Base-by-base conservation (phyloP, 2,888 invertebrate species). In the Melitaea athalia region DNA sequence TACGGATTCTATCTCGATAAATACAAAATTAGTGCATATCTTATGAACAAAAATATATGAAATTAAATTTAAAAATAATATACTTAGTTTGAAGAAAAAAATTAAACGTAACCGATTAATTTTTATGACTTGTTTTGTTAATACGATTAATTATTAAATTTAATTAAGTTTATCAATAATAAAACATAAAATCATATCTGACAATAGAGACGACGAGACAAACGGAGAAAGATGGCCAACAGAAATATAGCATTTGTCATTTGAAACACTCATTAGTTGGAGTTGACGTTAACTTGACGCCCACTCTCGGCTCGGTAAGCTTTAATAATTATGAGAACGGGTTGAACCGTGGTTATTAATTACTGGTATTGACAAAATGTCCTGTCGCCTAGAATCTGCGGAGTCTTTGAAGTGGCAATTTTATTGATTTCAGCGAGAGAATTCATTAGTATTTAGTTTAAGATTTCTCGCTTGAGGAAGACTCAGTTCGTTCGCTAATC, bases 211-310 rank as follows among this genome's bases (percentile, higher is more conserved):
- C 75, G 82, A 85, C 84, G 77, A 83, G 80, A 76, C 83, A 76
- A 85, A 86, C 82, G 14, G 83, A 73, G 72, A 78, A 78, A 76
- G 74, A 77, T 77, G 77, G 78, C 76, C 74, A 78, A 79, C 79
- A 80, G 82, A 79, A 87, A 86, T 83, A 81, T 84, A 82, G 84
- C 89, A 91, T 91, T 90, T 90, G 89, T 91, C 91, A 90, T 87
- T 81, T 80, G 81, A 80, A 88, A 82, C 82, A 84, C 85, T 91
- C 90, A 91, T 92, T 92, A 89, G 90, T 87, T 84, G 81, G 81
- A 86, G 86, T 81, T 89, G 90, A 91, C 90, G 88, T 89, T 85
- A 89, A 91, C 90, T 90, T 88, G 90, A 91, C 85, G 83, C 85
- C 81, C 77, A 81, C 84, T 83, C 81, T 84, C 83, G 84, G 78